Percentiles rank a stretch among this genome's conserved stretches.
Evolutionary conservation across 2,888 invertebrate species (phyloP).

Genomic region (Chymomyza amoena): DNA sequence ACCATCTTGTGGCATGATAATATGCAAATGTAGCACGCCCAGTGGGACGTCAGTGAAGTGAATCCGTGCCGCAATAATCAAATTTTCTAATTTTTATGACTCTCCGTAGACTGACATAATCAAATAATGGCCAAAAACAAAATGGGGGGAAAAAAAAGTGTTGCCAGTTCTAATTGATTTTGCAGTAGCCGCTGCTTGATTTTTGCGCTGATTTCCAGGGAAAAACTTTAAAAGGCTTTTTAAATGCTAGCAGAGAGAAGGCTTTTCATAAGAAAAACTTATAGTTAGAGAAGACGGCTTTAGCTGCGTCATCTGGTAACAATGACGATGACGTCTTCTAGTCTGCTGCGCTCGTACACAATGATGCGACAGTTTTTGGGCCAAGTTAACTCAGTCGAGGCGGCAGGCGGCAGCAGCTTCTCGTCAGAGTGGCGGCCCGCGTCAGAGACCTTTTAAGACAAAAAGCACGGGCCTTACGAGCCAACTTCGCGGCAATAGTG

Average conservation of each 20-base stretch:
- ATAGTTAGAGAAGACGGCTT: constrained; percentile 15
- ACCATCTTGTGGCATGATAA: constrained; percentile 61
- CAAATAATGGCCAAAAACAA: constrained; percentile 51
- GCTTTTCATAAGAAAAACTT: constrained; percentile 12
- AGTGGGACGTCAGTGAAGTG: constrained; percentile 42
- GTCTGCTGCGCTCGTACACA: constrained; percentile 54
- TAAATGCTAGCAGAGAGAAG: constrained; percentile 14
- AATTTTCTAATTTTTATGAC: constrained; percentile 75
- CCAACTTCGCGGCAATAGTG: constrained; percentile 70
- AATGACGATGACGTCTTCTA: constrained; percentile 60
- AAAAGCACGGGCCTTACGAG: constrained; percentile 21
- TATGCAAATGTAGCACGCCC: constrained; percentile 62
- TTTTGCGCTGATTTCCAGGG: constrained; percentile 35
- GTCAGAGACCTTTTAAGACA: constrained; percentile 61
- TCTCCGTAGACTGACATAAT: constrained; percentile 50
- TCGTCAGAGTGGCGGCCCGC: constrained; percentile 20
- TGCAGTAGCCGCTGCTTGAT: constrained; percentile 44
- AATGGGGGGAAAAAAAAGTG: not conserved
- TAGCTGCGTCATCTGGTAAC: constrained; percentile 44
- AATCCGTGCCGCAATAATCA: constrained; percentile 54
- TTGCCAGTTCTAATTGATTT: constrained; percentile 64
- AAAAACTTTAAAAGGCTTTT: constrained; percentile 3
- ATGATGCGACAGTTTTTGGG: constrained; percentile 62
- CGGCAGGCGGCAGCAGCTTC: constrained; percentile 28
- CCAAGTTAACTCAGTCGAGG: no score